Evolutionary conservation across 2,888 invertebrate genomes (phyloP).

Genomic region (Lasius fuliginosus): DNA sequence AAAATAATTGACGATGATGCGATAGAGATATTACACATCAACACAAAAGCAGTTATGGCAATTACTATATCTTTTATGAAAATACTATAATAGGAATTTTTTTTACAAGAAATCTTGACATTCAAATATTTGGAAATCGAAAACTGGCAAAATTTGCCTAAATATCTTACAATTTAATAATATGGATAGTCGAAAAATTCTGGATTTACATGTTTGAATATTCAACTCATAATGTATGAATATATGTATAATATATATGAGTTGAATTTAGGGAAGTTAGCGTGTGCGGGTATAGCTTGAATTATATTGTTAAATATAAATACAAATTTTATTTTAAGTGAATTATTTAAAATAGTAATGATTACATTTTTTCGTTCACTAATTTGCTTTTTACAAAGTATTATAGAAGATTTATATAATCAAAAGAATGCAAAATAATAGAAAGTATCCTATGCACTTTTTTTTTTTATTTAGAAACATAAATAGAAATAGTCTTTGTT

Average conservation of each 20-base stretch:
- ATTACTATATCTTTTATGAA: background rate
- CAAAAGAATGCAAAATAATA: background rate
- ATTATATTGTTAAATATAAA: background rate
- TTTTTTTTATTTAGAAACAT: background rate
- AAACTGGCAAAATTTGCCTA: background rate
- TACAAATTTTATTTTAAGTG: background rate
- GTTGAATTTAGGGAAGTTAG: background rate
- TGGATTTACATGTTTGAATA: background rate
- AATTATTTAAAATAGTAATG: background rate
- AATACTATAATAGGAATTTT: background rate
- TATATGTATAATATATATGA: background rate
- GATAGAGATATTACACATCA: background rate
- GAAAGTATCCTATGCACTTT: background rate
- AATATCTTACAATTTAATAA: background rate
- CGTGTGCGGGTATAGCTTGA: background rate
- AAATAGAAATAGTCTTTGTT: background rate
- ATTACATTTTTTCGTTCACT: background rate
- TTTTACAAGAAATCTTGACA: background rate
- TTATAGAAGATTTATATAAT: background rate
- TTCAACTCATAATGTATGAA: too few species aligned
- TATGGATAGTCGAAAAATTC: background rate
- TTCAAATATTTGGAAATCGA: background rate
- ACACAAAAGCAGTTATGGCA: background rate
- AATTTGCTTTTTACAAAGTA: background rate
- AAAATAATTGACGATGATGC: background rate